Percentiles rank a stretch among this genome's conserved stretches.
phyloP scores from a whole-genome alignment of 2,888 invertebrate genomes.

The Escarpia spicata region DNA sequence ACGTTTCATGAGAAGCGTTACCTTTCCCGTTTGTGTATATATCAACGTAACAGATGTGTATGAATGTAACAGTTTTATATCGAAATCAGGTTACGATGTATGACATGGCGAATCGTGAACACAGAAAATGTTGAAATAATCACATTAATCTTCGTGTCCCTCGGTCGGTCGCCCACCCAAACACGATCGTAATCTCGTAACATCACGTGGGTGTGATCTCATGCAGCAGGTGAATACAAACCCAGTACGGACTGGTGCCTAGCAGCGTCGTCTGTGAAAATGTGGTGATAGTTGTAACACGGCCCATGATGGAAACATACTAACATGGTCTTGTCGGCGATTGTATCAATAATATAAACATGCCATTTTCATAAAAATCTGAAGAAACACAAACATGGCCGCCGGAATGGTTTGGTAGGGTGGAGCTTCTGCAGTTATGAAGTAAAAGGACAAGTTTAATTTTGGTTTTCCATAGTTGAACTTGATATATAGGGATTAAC shows the following conservation, averaged over 20 bases:
- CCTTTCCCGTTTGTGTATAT: background rate
- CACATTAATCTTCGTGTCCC: conserved; percentile 16
- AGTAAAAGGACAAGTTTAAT: no score
- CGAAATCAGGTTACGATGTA: background rate
- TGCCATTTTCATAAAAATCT: no score
- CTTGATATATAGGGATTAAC: no score
- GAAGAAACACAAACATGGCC: no score
- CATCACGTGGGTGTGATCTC: background rate
- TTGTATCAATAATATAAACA: no score
- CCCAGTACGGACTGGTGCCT: background rate
- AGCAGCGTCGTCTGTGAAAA: background rate
- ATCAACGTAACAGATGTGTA: background rate
- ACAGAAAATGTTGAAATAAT: conserved; percentile 7
- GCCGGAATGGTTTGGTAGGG: no score
- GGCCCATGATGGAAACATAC: no score
- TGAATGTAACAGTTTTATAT: background rate
- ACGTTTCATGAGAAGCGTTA: background rate
- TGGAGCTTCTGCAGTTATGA: no score
- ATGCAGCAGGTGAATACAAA: background rate
- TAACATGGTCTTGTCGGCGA: no score
- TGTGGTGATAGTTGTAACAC: no score
- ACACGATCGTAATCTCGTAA: background rate
- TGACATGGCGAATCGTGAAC: background rate
- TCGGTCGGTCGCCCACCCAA: conserved; percentile 16
- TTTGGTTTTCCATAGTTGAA: no score